Evolutionary conservation across 2,888 invertebrate species (phyloP), one percentile per base, ranked within the genome.

Genomic region (Patella depressa): DNA sequence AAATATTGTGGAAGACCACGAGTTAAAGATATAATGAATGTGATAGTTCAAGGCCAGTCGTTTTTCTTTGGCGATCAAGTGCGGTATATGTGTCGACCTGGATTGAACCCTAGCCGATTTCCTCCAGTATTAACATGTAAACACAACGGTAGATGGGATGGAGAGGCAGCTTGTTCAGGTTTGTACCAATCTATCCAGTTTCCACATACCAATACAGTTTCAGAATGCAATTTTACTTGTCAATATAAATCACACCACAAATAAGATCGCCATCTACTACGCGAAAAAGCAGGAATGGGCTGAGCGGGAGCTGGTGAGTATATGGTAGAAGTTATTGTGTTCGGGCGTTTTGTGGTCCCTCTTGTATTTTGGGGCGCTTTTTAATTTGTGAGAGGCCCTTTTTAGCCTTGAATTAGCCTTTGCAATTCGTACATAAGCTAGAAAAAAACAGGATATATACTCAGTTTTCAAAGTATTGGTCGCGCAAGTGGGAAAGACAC

Each of bases 131-230:
- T 90, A 79, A 91, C 93, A 4, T 95, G 95, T 84, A 88, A 92
- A 34, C 93, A 93, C 71, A 93, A 93, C 80, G 94, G 94, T 83
- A 82, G 89, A 17, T 94, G 93, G 93, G 93, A 93, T 83, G 89
- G 92, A 14, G 87, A 89, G 14, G 93, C 93, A 1, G 83, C 86
- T 2, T 93, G 93, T 83, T 84, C 88, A 71, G 88, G 90, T 90
- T 84, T 74, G 82, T 79, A 45, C 1, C 55, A 15, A 2, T 72
- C 15, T 7, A 9, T 29, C 53, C 5, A 29, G 15, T 75, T 15
- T 75, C 19, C 24, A 57, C 4, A 19, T 70, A 15, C 17, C 5
- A n/a, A 29, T 73, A 53, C 15, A 19, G 15, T 24, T n/a, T 7
- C 14, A 17, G 15, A 15, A n/a, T 59, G n/a, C 69, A 14, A 24